Conservation (phyloP, 2,888 invertebrate species). For the Periphyllus acericola region DNA sequence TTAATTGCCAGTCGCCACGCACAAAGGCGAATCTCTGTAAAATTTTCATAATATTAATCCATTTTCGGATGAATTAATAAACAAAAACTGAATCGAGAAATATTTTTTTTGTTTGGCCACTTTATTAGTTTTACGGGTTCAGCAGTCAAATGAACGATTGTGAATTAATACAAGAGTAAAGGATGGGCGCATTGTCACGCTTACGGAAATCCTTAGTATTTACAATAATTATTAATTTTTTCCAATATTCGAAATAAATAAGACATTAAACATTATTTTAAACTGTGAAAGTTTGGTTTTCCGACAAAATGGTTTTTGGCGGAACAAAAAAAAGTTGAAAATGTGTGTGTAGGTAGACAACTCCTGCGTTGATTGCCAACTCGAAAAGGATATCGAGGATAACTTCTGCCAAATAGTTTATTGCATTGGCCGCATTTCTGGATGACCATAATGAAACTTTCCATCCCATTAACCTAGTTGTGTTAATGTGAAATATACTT, state of each 20-base stretch:
- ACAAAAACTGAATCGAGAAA: no score
- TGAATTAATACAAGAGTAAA: no score
- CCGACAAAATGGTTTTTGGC: not conserved
- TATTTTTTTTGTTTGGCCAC: no score
- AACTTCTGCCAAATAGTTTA: conserved; percentile 8
- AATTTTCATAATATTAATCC: not conserved
- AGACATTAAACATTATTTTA: no score
- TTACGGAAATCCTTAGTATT: no score
- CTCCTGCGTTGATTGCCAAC: not conserved
- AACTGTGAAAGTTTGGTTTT: no score
- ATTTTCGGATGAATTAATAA: not conserved
- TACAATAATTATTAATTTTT: not conserved
- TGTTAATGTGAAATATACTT: not conserved
- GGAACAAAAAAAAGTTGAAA: not conserved
- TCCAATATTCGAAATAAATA: not conserved
- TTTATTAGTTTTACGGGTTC: no score
- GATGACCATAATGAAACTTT: not conserved
- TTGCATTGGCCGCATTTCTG: conserved; percentile 13
- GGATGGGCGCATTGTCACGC: no score
- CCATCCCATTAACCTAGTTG: not conserved
- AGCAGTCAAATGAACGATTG: no score
- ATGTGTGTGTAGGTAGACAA: not conserved
- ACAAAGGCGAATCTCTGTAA: not conserved
- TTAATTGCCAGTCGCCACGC: not conserved
- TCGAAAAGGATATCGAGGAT: not conserved